Evolutionary conservation across 2,113 vertebrate genomes (phyloP).

Genomic region (Euleptes europaea): DNA sequence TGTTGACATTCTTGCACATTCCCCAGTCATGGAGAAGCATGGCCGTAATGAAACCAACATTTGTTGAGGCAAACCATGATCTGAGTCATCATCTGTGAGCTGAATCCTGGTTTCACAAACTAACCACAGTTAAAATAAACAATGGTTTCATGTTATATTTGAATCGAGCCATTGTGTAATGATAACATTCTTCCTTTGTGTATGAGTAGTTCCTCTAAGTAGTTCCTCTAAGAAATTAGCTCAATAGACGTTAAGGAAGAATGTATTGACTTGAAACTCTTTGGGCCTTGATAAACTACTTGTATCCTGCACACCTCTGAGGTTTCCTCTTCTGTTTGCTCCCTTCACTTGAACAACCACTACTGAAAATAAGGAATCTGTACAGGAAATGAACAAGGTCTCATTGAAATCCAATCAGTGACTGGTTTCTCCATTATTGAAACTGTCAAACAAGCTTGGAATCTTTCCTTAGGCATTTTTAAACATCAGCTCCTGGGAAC

Average conservation of each 20-base stretch:
- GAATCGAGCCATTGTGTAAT: too few relatives aligned
- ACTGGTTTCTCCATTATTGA: slow-evolving; percentile 26
- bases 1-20: too few relatives aligned
- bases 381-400: slow-evolving; percentile 10
- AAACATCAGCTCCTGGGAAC: slow-evolving; percentile 31
- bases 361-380: slow-evolving; percentile 3
- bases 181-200: background rate
- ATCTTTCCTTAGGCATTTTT: slow-evolving; percentile 36
- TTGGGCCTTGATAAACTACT: background rate
- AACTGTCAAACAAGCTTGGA: slow-evolving; percentile 35
- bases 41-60: too few relatives aligned
- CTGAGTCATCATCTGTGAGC: too few relatives aligned
- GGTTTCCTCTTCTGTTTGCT: background rate
- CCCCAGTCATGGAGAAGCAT: too few relatives aligned
- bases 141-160: too few relatives aligned
- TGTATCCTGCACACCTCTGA: background rate
- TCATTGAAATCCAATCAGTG: background rate
- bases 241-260: background rate
- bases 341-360: background rate
- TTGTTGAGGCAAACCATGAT: too few relatives aligned
- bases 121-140: too few relatives aligned
- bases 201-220: background rate
- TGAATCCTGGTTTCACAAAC: too few relatives aligned
- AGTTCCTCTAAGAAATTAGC: background rate
- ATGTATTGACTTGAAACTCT: background rate